These are phyloP conservation scores for Callaeas wilsoni DNA, from an alignment of 2,113 vertebrate species.

Conservation along the genomic window DNA sequence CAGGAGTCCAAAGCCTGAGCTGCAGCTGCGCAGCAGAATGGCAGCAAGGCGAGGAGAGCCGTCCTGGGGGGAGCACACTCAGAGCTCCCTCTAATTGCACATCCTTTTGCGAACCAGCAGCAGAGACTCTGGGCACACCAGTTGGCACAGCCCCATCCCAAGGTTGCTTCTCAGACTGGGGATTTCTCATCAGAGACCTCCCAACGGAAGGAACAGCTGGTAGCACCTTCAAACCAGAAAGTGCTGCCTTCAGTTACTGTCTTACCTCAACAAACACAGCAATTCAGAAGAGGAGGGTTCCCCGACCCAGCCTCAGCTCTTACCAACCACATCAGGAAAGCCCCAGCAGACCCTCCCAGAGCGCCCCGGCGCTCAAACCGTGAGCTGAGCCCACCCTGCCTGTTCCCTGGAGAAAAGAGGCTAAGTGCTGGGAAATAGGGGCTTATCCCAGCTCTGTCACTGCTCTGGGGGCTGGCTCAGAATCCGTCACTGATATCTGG, in stretches of 20 bases:
- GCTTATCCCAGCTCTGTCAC: accelerated
- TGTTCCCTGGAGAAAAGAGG: not conserved
- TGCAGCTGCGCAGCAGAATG: not conserved
- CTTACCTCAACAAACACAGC: not conserved
- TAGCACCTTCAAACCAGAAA: not conserved
- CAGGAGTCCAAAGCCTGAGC: not conserved
- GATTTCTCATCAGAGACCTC: not conserved
- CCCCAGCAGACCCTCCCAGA: accelerated
- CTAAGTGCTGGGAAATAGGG: not conserved
- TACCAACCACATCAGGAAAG: accelerated
- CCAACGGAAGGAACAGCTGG: accelerated
- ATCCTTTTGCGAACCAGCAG: not conserved
- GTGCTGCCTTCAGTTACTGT: not conserved
- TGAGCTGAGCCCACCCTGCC: not conserved
- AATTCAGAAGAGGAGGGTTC: not conserved
- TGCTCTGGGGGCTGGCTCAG: not conserved
- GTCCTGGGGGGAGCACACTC: accelerated
- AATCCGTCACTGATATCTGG: accelerated
- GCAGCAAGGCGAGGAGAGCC: not conserved
- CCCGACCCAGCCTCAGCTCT: not conserved
- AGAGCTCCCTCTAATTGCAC: not conserved
- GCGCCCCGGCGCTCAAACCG: accelerated
- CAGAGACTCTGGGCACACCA: accelerated
- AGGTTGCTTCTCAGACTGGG: not conserved
- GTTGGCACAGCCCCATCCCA: not conserved